Evolutionary conservation across 2,797 vertebrate species (phyloP), one percentile per base, ranked within the genome.

Genomic region (Rhynchonycteris naso): DNA sequence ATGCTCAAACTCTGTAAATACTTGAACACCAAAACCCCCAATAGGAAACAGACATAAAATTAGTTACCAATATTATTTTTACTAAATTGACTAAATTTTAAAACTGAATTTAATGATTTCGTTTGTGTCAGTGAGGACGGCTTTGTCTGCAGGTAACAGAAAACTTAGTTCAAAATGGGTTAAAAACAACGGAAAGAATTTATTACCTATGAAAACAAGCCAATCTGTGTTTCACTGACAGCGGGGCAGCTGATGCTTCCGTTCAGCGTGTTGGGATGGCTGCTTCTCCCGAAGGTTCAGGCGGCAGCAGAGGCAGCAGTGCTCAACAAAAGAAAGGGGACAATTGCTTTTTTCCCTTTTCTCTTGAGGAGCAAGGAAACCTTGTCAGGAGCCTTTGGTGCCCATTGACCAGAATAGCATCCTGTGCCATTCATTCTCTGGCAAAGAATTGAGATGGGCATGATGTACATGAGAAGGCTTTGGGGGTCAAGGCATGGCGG

Each of bases 41-140:
- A 24, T 79, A 91, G 68, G 92, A 87, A 86, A 75, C 28, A 72
- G 78, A 63, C 16, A 18, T 93, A 43, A 90, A 92, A 87, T 71
- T 81, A 90, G n/a, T 94, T 82, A 61, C 16, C 26, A 43, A 1
- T 65, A 13, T 86, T 75, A 65, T 75, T 80, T 66, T 43, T 33
- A 71, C 38, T 66, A 59, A 59, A 38, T 74, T 85, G n/a, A 82
- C 28, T 58, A 33, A 79, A 58, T 79, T 74, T 91, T 68, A 78
- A 59, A 94, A n/a, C 28, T 75, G 71, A 92, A 83, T 78, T 33
- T 15, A 93, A 59, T 58, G 26, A 78, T 84, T 78, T 38, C 72
- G 0, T 28, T 68, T 72, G 4, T 80, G 52, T 85, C 38, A 71
- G 1, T 65, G 78, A 88, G 63, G 74, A 76, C 84, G n/a, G 30